A percentile compares a stretch with the other conserved stretches of the same genome.
phyloP scores from a whole-genome alignment of 1,140 invertebrate genomes.

The Oryctes rhinoceros region DNA sequence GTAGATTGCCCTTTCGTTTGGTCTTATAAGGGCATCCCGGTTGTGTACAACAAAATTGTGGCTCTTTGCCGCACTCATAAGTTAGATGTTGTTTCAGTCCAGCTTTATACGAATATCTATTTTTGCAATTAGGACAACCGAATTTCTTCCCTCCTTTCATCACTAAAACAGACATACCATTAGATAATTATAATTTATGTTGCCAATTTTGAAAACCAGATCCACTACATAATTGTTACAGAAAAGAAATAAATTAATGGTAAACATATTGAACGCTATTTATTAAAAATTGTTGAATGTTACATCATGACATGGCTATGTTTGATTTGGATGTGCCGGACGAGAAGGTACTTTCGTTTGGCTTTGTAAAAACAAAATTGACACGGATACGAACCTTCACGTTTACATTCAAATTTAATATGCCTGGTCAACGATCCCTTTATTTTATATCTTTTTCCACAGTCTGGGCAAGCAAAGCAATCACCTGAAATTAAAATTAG shows the following conservation, averaged over 20 bases:
- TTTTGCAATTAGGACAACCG: constrained; percentile 66
- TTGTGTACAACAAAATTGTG: constrained; percentile 62
- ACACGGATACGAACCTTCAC: not conserved
- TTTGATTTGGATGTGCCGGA: constrained; percentile 17
- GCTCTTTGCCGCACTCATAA: constrained; percentile 72
- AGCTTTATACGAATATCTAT: constrained; percentile 65
- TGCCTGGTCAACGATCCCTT: constrained; percentile 63
- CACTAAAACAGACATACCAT: not conserved
- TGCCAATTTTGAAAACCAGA: too few relatives aligned
- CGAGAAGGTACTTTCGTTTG: not conserved
- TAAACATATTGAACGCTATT: not conserved
- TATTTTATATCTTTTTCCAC: constrained; percentile 48
- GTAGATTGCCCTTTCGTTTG: constrained; percentile 43
- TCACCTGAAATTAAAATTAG: constrained; percentile 30
- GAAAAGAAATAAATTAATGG: too few relatives aligned
- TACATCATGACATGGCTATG: not conserved
- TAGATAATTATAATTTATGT: not conserved
- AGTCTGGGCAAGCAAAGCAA: constrained; percentile 32
- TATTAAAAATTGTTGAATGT: not conserved
- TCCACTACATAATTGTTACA: too few relatives aligned
- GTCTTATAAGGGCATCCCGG: constrained; percentile 39
- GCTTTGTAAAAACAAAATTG: not conserved
- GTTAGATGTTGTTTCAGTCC: constrained; percentile 69
- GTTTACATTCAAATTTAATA: constrained; percentile 61
- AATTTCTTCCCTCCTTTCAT: not conserved